Conservation (phyloP, 2,797 vertebrate species). For the Cossypha dichroa region DNA sequence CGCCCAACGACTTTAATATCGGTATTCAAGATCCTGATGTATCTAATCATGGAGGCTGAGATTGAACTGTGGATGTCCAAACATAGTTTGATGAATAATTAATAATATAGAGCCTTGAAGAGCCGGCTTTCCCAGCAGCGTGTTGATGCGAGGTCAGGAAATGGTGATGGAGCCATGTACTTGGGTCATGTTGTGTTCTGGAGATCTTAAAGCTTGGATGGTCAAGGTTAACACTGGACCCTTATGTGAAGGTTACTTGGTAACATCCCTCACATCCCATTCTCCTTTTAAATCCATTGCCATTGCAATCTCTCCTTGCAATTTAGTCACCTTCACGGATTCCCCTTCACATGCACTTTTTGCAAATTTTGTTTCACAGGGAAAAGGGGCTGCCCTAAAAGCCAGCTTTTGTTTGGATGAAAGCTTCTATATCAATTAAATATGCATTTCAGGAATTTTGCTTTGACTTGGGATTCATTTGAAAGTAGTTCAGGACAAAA, state of each 20-base stretch:
- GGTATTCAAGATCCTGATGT: neutral
- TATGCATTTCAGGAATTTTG: neutral
- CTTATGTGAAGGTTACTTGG: neutral
- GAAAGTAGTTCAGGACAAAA: neutral
- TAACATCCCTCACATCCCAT: neutral
- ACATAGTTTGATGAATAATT: slow-evolving; percentile 47
- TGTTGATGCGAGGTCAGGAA: neutral
- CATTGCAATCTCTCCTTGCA: neutral
- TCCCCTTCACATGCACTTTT: fast-evolving
- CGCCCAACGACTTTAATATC: neutral
- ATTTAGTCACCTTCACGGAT: neutral
- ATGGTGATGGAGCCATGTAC: neutral
- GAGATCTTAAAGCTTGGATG: neutral
- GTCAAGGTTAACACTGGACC: neutral
- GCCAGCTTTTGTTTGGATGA: neutral
- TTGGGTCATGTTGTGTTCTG: neutral
- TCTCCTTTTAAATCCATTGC: neutral
- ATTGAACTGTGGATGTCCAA: neutral
- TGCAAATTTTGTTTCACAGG: neutral
- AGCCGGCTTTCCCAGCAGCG: neutral
- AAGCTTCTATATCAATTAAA: neutral
- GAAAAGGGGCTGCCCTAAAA: neutral
- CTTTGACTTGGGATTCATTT: neutral
- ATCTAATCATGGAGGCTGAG: neutral
- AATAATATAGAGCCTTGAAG: neutral